Percentiles rank a stretch among this genome's conserved stretches.
Evolutionary conservation across 64 coral and sea anemone genomes (phyloP).

Genomic region (Pachyseris speciosa): DNA sequence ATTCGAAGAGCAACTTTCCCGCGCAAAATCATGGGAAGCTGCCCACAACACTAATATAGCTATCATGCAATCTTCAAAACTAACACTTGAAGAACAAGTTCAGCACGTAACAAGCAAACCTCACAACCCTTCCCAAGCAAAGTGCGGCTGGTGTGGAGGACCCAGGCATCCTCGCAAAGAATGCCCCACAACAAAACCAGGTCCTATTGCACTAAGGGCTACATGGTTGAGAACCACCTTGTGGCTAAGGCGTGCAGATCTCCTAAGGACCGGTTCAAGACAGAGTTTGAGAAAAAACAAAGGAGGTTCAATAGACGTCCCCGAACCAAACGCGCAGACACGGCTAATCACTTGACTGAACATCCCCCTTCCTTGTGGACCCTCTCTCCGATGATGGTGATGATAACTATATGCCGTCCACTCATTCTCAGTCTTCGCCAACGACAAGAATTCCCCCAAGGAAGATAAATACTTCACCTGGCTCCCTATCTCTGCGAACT

Average conservation of each 20-base stretch:
- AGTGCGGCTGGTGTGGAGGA: not conserved
- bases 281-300: not conserved
- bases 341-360: not conserved
- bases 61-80: not conserved
- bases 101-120: no score
- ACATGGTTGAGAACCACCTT: conserved; percentile 33
- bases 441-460: no score
- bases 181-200: conserved; percentile 29
- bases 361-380: no score
- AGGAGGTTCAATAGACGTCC: not conserved
- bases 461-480: no score
- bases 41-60: not conserved
- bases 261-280: no score
- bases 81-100: no score
- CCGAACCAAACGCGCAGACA: not conserved
- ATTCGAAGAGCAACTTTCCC: no score
- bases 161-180: conserved; percentile 1
- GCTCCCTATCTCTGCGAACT: no score
- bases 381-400: no score
- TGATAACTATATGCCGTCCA: no score
- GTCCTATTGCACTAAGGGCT: conserved; percentile 49
- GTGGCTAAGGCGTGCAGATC: no score
- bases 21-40: not conserved
- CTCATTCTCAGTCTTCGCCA: no score
- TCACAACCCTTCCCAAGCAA: not conserved